Percentiles rank a stretch among this genome's conserved stretches.
Evolutionary conservation across 37 sponge, comb jelly and placozoan genomes (phyloP).

Genomic region (Spongilla lacustris): DNA sequence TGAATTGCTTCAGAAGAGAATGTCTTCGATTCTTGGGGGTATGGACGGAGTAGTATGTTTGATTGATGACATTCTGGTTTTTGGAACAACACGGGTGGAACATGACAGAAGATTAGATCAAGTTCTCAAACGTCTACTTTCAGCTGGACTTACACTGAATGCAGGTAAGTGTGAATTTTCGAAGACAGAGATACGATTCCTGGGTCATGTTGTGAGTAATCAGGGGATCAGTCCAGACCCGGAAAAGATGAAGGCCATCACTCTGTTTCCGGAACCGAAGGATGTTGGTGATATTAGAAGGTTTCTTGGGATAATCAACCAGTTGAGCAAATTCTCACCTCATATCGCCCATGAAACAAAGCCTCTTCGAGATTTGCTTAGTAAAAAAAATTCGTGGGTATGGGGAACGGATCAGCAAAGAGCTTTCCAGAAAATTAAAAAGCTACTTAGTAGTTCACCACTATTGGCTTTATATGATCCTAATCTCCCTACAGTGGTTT

Average conservation of each 20-base stretch:
- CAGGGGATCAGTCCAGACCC: neutral
- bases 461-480: too few relatives aligned
- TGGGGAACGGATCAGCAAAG: constrained; percentile 43
- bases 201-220: constrained; percentile 41
- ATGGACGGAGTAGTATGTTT: too few relatives aligned
- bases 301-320: constrained; percentile 50
- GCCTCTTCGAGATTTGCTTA: constrained; percentile 38
- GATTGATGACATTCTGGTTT: too few relatives aligned
- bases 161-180: constrained; percentile 43
- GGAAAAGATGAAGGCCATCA: constrained; percentile 13
- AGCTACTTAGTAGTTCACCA: too few relatives aligned
- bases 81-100: constrained; percentile 26
- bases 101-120: constrained; percentile 28
- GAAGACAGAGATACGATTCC: constrained; percentile 5
- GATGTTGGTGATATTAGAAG: constrained; percentile 14
- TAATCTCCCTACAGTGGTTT: neutral
- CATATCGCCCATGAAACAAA: constrained; percentile 5
- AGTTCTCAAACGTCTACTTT: neutral
- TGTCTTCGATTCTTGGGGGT: too few relatives aligned
- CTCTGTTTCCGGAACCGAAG: constrained; percentile 8
- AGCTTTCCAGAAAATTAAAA: constrained; percentile 32
- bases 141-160: constrained; percentile 31
- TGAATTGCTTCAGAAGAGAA: too few relatives aligned
- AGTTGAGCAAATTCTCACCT: constrained; percentile 34
- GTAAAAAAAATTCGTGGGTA: constrained; percentile 14